These are phyloP conservation scores for Epistrophe grossulariae DNA, from an alignment of 2,888 invertebrate species.

Conservation along the genomic window DNA sequence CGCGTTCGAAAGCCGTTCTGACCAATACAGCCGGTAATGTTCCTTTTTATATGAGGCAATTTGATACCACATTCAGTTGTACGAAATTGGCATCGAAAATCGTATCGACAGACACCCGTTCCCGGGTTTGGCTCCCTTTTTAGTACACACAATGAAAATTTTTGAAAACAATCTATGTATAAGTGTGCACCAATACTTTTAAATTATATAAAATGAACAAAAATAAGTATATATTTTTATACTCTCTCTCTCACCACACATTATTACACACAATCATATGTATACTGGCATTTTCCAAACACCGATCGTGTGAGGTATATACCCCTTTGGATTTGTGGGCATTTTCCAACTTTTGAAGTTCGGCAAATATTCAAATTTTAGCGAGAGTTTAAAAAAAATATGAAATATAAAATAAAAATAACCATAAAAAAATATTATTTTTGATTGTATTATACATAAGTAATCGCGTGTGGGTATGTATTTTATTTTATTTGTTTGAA, in stretches of 20 bases:
- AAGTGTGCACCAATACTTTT: conserved; percentile 55
- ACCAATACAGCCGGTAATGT: conserved; percentile 89
- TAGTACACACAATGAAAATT: conserved; percentile 79
- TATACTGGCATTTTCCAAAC: conserved; percentile 39
- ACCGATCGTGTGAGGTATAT: conserved; percentile 37
- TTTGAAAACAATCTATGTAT: conserved; percentile 38
- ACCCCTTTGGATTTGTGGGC: conserved; percentile 12
- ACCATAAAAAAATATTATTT: neutral
- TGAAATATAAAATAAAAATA: conserved; percentile 21
- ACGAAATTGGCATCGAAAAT: conserved; percentile 78
- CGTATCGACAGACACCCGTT: conserved; percentile 78
- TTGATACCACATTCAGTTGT: conserved; percentile 83
- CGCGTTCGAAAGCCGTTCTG: conserved; percentile 98
- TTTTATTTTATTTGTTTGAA: conserved; percentile 52
- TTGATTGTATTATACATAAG: conserved; percentile 5
- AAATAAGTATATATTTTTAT: conserved; percentile 21
- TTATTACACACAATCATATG: conserved; percentile 17
- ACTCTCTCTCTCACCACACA: conserved; percentile 52
- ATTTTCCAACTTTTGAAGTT: conserved; percentile 48
- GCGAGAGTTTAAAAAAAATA: conserved; percentile 34
- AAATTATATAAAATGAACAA: conserved; percentile 20
- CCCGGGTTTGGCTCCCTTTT: conserved; percentile 82
- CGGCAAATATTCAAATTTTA: conserved; percentile 45
- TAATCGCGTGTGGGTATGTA: conserved; percentile 21
- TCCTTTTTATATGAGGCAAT: conserved; percentile 85